Evolutionary conservation across 2,888 invertebrate species (phyloP), one percentile per base, ranked within the genome.

Genomic region (Vesta saturnalis): DNA sequence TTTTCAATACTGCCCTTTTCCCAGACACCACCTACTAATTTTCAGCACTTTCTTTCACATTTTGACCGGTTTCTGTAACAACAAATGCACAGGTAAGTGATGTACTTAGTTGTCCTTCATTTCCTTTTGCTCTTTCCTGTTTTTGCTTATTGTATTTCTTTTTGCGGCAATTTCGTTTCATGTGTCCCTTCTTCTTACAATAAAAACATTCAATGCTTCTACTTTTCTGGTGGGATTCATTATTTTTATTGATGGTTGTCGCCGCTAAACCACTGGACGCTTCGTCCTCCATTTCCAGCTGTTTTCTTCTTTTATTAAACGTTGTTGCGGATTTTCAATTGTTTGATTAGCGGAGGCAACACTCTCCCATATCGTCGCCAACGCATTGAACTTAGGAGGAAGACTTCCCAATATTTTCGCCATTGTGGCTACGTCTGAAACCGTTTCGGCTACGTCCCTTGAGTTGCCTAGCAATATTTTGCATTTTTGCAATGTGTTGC

Each of bases 401-500:
- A 30, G 30, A 30, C 30, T 30, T 30, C 30, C 30, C 30, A 30
- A 30, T 6, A 30, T 30, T 30, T 30, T 30, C 10, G 30, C 30
- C 30, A 30, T 30, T n/a, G n/a, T n/a, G n/a, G n/a, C n/a, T n/a
- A n/a, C n/a, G n/a, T n/a, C n/a, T n/a, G n/a, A n/a, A n/a, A n/a
- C n/a, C n/a, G n/a, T n/a, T n/a, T 10, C 30, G 30, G 5, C 30
- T 30, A 5, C 30, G 10, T 30, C n/a, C 6, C 10, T 30, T 30
- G 10, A 30, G 5, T 10, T 30, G 30, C 10, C 10, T 5, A 8
- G 77, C 79, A 65, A 79, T 58, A 54, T 77, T 78, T 63, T 74
- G 75, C 0, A 79, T 69, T 62, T 77, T 77, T 1, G 77, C 52
- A 4, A 79, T 70, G 55, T 79, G 78, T 52, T 79, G 74, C 0